phyloP scores from a whole-genome alignment of 2,797 vertebrate species.

The Hypotaenidia okinawae region DNA sequence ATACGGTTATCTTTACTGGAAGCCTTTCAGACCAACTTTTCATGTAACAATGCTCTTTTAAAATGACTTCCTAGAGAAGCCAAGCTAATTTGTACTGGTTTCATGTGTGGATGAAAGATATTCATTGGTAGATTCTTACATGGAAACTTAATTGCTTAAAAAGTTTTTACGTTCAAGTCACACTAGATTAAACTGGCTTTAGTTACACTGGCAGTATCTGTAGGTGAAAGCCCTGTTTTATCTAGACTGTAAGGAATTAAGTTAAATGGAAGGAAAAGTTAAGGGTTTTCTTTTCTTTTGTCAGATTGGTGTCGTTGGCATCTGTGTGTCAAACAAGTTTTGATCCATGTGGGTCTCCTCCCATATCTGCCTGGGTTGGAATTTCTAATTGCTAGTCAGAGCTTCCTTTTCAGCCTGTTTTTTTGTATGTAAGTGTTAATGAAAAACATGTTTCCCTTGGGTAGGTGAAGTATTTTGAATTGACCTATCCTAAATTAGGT shows the following conservation, averaged over 20 bases:
- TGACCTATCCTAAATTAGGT: conserved; percentile 56
- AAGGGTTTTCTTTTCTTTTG: conserved; percentile 70
- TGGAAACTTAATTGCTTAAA: not conserved
- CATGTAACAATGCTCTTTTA: not conserved
- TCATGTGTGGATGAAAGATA: not conserved
- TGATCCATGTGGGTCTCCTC: conserved; percentile 72
- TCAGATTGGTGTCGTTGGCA: conserved; percentile 71
- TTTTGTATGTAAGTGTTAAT: conserved; percentile 73
- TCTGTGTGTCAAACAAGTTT: conserved; percentile 73
- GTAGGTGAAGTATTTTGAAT: conserved; percentile 53
- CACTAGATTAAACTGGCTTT: not conserved
- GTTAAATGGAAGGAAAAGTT: conserved; percentile 52
- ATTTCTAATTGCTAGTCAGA: conserved; percentile 71
- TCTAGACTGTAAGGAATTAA: conserved; percentile 58
- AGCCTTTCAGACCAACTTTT: not conserved
- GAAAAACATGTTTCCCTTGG: conserved; percentile 62
- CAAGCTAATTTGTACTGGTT: not conserved
- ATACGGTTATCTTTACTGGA: not conserved
- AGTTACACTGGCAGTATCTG: not conserved
- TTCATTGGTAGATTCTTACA: not conserved
- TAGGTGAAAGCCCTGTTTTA: conserved; percentile 39
- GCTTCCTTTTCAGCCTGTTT: conserved; percentile 71
- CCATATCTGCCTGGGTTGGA: conserved; percentile 69
- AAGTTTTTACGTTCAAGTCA: not conserved
- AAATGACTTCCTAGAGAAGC: not conserved